Conservation (phyloP, 23 tunicate genomes). For the Corella eumyota region DNA sequence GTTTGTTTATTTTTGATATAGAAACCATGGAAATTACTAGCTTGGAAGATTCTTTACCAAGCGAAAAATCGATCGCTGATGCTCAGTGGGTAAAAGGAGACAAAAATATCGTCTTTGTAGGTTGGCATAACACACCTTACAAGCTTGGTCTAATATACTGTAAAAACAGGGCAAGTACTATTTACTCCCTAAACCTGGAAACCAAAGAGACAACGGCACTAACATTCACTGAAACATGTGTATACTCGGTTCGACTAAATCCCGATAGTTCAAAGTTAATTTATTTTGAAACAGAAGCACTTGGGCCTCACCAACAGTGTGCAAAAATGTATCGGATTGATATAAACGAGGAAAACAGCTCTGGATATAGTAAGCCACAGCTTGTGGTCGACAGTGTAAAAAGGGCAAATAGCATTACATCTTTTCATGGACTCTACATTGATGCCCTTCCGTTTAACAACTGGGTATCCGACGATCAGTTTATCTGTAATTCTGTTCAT, state of each 20-base stretch:
- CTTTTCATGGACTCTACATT: slow-evolving; percentile 42
- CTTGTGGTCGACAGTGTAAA: slow-evolving; percentile 34
- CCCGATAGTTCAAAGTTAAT: slow-evolving; percentile 32
- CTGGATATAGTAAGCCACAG: background rate
- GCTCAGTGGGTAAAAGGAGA: slow-evolving; percentile 53
- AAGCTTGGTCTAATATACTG: slow-evolving; percentile 80
- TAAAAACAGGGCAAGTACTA: slow-evolving; percentile 36
- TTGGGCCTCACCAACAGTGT: slow-evolving; percentile 81
- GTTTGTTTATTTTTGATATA: slow-evolving; percentile 52
- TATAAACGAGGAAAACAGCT: no score
- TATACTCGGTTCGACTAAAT: slow-evolving; percentile 35
- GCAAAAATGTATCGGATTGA: slow-evolving; percentile 27
- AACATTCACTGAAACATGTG: slow-evolving; percentile 23
- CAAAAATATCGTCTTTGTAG: slow-evolving; percentile 27
- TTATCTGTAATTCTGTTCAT: slow-evolving; percentile 8
- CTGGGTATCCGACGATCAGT: slow-evolving; percentile 19
- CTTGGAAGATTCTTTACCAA: slow-evolving; percentile 24
- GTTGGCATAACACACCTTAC: slow-evolving; percentile 56
- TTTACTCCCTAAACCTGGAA: slow-evolving; percentile 18
- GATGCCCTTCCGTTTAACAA: slow-evolving; percentile 9
- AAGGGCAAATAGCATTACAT: background rate
- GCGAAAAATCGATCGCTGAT: slow-evolving; percentile 23
- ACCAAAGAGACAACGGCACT: slow-evolving; percentile 6
- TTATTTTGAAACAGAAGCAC: slow-evolving; percentile 40
- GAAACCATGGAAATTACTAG: slow-evolving; percentile 7